Percentiles rank a stretch among this genome's conserved stretches.
Conservation (phyloP, 2,113 vertebrate genomes). For the Mionectes macconnelli region DNA sequence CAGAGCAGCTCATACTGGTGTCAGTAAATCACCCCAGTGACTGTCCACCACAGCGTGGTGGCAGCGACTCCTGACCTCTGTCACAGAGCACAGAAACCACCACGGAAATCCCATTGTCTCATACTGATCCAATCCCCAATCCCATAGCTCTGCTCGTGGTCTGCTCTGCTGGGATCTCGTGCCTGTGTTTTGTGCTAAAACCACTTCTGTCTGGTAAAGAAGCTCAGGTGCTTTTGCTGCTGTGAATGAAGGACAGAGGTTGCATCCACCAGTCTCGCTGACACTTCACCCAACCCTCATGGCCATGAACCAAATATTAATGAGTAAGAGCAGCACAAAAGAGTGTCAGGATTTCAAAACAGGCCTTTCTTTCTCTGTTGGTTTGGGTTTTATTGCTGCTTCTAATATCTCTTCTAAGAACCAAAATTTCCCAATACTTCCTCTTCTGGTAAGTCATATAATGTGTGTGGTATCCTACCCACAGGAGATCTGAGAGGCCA, state of each 20-base stretch:
- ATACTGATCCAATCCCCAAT: not conserved
- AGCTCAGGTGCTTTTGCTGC: not conserved
- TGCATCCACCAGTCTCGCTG: not conserved
- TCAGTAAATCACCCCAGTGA: not conserved
- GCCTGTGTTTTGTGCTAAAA: not conserved
- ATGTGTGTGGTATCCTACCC: not conserved
- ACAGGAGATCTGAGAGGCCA: not conserved
- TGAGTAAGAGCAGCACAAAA: not conserved
- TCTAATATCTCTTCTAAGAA: constrained; percentile 26
- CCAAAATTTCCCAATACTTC: constrained; percentile 33
- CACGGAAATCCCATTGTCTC: not conserved
- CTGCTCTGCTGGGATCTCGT: accelerated
- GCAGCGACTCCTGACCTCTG: not conserved
- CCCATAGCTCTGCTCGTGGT: not conserved
- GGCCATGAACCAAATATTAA: not conserved
- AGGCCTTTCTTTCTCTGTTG: not conserved
- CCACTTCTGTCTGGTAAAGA: not conserved
- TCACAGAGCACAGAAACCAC: not conserved
- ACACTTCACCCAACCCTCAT: not conserved
- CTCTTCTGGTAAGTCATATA: constrained; percentile 7
- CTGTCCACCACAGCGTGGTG: accelerated
- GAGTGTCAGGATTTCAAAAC: not conserved
- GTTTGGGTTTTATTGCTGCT: not conserved
- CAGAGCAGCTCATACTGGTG: not conserved
- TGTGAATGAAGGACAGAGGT: not conserved